Percentiles rank a stretch among this genome's conserved stretches.
phyloP scores from a whole-genome alignment of 2,888 invertebrate genomes.

The Ceramica pisi region DNA sequence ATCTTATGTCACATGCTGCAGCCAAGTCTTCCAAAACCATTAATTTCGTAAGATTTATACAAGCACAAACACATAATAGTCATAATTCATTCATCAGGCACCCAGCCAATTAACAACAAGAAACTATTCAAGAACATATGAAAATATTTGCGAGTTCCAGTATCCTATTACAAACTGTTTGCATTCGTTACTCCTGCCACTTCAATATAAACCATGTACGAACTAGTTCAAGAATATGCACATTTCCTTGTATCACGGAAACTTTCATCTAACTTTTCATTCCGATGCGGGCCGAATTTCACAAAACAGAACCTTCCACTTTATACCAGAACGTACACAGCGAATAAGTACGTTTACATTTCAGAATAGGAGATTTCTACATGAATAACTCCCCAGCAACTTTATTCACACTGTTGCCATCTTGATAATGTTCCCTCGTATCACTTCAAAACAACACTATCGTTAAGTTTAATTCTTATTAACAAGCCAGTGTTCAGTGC shows the following conservation, averaged over 20 bases:
- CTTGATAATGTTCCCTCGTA: constrained; percentile 36
- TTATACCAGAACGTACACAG: constrained; percentile 52
- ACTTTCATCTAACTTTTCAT: constrained; percentile 69
- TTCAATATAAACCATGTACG: constrained; percentile 59
- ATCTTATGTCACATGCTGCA: not conserved
- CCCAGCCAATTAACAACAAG: constrained; percentile 28
- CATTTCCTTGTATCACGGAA: constrained; percentile 64
- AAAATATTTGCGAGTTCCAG: constrained; percentile 26
- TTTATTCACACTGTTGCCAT: constrained; percentile 47
- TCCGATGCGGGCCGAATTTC: constrained; percentile 68
- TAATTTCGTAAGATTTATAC: constrained; percentile 22
- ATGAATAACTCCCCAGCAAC: constrained; percentile 52
- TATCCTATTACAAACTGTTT: constrained; percentile 50
- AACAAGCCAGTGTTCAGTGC: constrained; percentile 78
- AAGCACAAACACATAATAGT: constrained; percentile 24
- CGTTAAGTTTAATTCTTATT: constrained; percentile 74
- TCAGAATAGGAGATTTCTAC: constrained; percentile 50
- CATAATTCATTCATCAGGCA: constrained; percentile 38
- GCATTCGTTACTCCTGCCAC: constrained; percentile 53
- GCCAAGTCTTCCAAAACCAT: constrained; percentile 14
- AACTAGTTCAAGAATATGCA: constrained; percentile 64
- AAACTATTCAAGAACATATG: constrained; percentile 33
- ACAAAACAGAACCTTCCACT: constrained; percentile 63
- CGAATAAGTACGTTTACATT: constrained; percentile 53
- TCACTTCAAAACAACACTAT: constrained; percentile 27